A percentile compares a stretch with the other conserved stretches of the same genome.
Conservation (phyloP, 35 echinoderm and acorn worm species). For the Chiridota heheva region DNA sequence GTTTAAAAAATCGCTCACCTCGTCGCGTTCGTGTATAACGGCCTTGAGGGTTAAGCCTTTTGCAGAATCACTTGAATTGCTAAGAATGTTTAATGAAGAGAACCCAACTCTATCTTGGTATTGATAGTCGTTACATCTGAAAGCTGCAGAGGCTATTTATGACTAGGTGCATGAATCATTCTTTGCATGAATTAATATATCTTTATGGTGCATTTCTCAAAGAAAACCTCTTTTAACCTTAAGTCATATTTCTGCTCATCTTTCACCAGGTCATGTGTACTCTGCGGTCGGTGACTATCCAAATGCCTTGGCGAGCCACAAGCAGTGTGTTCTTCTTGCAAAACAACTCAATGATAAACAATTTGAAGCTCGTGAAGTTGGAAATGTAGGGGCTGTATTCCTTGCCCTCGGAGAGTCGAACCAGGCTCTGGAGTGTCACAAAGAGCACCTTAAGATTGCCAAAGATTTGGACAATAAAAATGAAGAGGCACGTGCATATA, state of each 20-base stretch:
- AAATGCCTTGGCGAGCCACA: conserved; percentile 94
- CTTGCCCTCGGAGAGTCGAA: conserved; percentile 84
- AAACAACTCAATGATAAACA: conserved; percentile 99
- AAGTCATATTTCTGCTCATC: conserved; percentile 47
- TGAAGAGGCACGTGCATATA: conserved; percentile 93
- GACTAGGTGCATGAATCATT: no score
- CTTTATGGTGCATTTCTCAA: no score
- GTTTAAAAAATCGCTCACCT: no score
- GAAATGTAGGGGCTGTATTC: conserved; percentile 91
- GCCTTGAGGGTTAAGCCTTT: no score
- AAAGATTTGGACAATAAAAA: conserved; percentile 88
- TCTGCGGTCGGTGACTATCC: conserved; percentile 98
- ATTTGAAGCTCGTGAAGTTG: conserved; percentile 96
- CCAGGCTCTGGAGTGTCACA: conserved; percentile 90
- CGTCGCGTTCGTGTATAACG: no score
- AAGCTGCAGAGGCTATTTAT: no score
- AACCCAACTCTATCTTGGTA: no score
- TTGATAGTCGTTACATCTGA: no score
- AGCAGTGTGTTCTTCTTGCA: conserved; percentile 93
- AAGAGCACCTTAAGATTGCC: conserved; percentile 86
- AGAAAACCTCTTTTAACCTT: no score
- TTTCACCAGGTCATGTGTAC: conserved; percentile 86
- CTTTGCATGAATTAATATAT: no score
- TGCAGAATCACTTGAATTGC: no score
- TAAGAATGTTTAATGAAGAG: no score